Percentiles rank a stretch among this genome's conserved stretches.
Conservation (phyloP, 37 sponge, comb jelly and placozoan species). For the Crambe crambe region DNA sequence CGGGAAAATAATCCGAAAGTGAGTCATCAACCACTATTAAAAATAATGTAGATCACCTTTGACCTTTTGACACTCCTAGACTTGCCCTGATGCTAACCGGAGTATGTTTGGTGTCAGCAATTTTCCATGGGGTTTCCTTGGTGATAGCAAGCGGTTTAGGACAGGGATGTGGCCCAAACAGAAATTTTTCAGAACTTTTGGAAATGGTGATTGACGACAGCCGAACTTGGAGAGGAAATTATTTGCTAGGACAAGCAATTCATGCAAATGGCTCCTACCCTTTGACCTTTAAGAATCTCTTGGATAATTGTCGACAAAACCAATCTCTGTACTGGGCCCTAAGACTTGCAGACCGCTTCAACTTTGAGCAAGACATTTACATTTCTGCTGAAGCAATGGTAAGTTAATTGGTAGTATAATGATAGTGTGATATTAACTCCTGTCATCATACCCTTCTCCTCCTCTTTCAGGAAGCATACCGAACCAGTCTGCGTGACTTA, state of each 20-base stretch:
- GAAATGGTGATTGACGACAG: constrained; percentile 48
- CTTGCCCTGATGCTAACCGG: constrained; percentile 27
- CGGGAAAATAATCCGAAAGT: constrained; percentile 55
- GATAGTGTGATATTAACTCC: not conserved
- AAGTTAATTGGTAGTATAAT: no score
- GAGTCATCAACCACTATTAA: not conserved
- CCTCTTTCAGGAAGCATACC: constrained; percentile 1
- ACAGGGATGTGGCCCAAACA: constrained; percentile 36
- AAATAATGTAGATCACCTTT: not conserved
- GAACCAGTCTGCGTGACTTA: not conserved
- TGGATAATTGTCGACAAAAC: constrained; percentile 37
- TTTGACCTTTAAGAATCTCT: constrained; percentile 23
- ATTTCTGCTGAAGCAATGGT: not conserved
- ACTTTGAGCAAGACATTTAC: not conserved
- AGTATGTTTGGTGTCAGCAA: constrained; percentile 20
- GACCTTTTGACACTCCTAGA: constrained; percentile 2
- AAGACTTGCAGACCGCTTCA: constrained; percentile 19
- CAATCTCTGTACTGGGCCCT: constrained; percentile 35
- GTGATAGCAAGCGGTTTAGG: constrained; percentile 44
- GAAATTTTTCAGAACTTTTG: constrained; percentile 41
- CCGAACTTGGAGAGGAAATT: constrained; percentile 41
- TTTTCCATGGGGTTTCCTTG: constrained; percentile 24
- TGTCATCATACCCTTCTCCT: not conserved
- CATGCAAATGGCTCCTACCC: constrained; percentile 25
- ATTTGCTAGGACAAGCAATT: constrained; percentile 47